These are phyloP conservation scores for Nyctereutes procyonoides DNA, from an alignment of 2,113 vertebrate genomes.

Conservation along the genomic window DNA sequence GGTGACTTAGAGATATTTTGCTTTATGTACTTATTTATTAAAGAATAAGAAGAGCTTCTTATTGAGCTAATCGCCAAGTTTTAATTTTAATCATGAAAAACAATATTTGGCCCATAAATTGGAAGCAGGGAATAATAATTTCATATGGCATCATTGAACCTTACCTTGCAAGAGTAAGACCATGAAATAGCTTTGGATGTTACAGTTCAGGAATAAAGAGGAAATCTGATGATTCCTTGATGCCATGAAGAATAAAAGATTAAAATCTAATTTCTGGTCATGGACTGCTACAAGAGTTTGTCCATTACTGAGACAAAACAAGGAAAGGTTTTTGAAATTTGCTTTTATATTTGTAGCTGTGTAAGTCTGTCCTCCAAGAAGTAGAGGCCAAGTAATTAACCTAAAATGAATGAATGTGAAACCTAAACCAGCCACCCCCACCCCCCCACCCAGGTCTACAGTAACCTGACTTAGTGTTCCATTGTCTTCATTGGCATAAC, in stretches of 20 bases:
- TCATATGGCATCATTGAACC: neutral
- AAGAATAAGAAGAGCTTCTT: neutral
- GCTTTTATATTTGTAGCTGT: neutral
- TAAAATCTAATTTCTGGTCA: neutral
- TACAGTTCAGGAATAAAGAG: neutral
- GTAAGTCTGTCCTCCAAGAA: neutral
- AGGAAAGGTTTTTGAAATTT: neutral
- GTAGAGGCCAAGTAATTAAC: neutral
- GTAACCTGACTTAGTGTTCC: neutral
- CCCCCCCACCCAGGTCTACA: no score
- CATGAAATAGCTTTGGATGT: neutral
- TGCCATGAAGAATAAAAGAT: neutral
- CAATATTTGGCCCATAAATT: neutral
- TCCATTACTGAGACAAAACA: neutral
- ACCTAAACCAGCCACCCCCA: neutral
- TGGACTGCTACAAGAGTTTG: neutral
- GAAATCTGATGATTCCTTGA: neutral
- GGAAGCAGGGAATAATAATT: neutral
- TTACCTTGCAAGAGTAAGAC: neutral
- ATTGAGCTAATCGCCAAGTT: neutral
- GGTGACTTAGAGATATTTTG: neutral
- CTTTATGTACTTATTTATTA: neutral
- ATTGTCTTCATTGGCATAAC: neutral
- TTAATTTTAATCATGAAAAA: neutral
- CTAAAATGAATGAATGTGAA: neutral